Percentiles rank a stretch among this genome's conserved stretches.
phyloP scores from a whole-genome alignment of 2,113 vertebrate species.

The Oreotrochilus melanogaster region DNA sequence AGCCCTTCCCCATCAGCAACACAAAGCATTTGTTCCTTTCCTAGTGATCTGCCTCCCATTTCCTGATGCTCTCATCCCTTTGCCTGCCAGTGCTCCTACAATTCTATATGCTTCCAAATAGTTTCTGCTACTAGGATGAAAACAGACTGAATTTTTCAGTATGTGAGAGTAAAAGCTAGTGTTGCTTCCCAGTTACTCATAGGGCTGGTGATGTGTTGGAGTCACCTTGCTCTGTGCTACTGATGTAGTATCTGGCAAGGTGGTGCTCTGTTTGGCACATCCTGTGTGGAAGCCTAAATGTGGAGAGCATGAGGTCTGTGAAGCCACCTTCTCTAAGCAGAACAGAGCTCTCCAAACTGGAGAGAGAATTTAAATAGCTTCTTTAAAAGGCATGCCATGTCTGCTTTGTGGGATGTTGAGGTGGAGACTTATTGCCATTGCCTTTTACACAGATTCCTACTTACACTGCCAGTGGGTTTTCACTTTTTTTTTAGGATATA shows the following conservation, averaged over 20 bases:
- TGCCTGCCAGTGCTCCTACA: not conserved
- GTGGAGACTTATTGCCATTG: not conserved
- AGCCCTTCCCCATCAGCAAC: not conserved
- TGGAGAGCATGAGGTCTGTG: not conserved
- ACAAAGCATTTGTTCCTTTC: constrained; percentile 13
- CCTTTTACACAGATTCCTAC: not conserved
- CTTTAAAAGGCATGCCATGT: not conserved
- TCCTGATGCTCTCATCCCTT: not conserved
- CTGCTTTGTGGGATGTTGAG: not conserved
- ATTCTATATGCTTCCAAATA: not conserved
- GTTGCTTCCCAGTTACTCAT: not conserved
- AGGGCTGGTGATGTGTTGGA: not conserved
- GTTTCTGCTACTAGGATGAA: not conserved
- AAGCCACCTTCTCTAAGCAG: not conserved
- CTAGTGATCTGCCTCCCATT: not conserved
- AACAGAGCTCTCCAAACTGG: not conserved
- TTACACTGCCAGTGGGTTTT: not conserved
- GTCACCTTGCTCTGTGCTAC: not conserved
- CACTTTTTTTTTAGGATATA: not conserved
- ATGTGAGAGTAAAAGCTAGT: not conserved
- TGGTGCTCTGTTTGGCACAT: not conserved
- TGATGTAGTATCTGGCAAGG: not conserved
- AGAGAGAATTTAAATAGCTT: not conserved
- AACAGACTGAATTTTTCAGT: not conserved
- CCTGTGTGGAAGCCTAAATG: not conserved